Evolutionary conservation across 2,888 invertebrate species (phyloP).

Genomic region (Graphium colonna): DNA sequence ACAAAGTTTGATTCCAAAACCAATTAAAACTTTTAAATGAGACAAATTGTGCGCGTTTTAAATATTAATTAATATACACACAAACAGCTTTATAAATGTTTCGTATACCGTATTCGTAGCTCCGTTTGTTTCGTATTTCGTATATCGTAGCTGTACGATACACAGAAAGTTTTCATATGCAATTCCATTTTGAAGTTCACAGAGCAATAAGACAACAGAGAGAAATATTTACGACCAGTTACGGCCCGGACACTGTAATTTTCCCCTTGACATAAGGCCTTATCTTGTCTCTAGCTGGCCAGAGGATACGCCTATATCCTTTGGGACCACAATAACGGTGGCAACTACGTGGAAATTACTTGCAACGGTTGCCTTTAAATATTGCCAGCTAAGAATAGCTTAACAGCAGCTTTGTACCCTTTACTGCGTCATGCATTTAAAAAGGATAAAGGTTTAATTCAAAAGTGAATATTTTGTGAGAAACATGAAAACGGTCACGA

Average conservation of each 20-base stretch:
- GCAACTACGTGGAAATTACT: conserved; percentile 15
- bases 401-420: no score
- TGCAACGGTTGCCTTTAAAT: conserved; percentile 9
- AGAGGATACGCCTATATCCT: conserved; percentile 5
- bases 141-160: background rate
- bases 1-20: no score
- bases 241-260: conserved; percentile 39
- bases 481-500: background rate
- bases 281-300: conserved; percentile 27
- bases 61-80: no score
- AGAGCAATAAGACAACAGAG: background rate
- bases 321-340: conserved; percentile 6
- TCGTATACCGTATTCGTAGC: no score
- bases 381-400: background rate
- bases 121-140: no score
- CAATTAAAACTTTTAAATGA: no score
- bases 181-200: background rate
- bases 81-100: no score
- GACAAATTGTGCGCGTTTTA: no score
- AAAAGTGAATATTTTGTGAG: background rate
- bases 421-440: background rate
- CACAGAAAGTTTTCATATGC: no score
- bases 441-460: background rate
- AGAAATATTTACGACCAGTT: conserved; percentile 12
- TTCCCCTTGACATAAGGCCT: conserved; percentile 37